Evolutionary conservation across 2,888 invertebrate genomes (phyloP), one percentile per base, ranked within the genome.

Genomic region (Branchinecta sandiegonensis): DNA sequence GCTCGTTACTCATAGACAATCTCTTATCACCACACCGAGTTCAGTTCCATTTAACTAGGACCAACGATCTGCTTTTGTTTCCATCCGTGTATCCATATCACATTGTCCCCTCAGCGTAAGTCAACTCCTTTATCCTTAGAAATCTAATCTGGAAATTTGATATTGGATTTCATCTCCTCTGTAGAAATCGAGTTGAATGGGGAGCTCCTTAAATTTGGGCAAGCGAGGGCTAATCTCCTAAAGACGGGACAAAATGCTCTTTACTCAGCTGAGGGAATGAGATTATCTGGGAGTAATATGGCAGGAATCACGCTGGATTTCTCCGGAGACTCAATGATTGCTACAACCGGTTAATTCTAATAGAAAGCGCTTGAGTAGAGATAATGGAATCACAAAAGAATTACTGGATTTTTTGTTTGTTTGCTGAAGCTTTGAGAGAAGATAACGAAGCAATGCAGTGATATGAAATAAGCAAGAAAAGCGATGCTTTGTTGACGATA

Each of bases 191-290:
- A 14, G 14, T n/a, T 14, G 14, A 14, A n/a, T 14, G 56, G 56
- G 14, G 14, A 56, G 56, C 56, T 56, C 56, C 14, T 56, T 14
- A 56, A 56, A 56, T 56, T 56, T 56, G 63, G 23, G 23, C 63
- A 56, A 56, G 63, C 23, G 63, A 56, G 63, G 63, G 63, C 63
- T 56, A 56, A 56, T 56, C 63, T 56, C 14, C 63, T 56, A 56
- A 56, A 56, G 63, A 56, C 63, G 63, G 63, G 23, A 56, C 63
- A 56, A 56, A 56, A 56, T 56, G 63, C 63, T n/a, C 63, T 56
- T 56, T 56, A 56, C 63, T 56, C 63, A 56, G 10, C 63, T 56
- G 63, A 17, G 63, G 23, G 63, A 56, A 56, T 56, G 23, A 17
- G 12, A 56, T 56, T 56, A 56, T 56, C n/a, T 56, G 23, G 12